Evolutionary conservation across 2,797 vertebrate genomes (phyloP).

Genomic region (Crotalus adamanteus): DNA sequence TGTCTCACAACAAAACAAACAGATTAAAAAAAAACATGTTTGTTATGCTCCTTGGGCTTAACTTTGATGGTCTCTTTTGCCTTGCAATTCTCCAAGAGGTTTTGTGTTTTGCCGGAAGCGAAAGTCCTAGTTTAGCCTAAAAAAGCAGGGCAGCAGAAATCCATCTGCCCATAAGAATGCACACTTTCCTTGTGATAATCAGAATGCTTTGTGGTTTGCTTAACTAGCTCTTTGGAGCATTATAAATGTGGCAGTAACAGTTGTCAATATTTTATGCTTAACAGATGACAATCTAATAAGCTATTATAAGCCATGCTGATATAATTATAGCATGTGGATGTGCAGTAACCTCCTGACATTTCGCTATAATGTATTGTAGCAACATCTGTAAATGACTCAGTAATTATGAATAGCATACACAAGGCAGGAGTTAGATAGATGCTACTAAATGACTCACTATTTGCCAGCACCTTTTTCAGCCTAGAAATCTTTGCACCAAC

Average conservation of each 20-base stretch:
- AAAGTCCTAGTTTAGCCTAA: not conserved
- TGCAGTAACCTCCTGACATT: constrained; percentile 49
- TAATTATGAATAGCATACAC: constrained; percentile 6
- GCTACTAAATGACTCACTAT: not conserved
- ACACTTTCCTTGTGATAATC: constrained; percentile 41
- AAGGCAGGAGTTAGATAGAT: not conserved
- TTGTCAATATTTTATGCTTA: constrained; percentile 59
- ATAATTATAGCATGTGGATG: constrained; percentile 47
- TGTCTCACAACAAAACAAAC: not conserved
- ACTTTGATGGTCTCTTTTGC: not conserved
- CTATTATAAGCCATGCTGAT: constrained; percentile 52
- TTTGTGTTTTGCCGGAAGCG: not conserved
- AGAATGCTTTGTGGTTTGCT: constrained; percentile 50
- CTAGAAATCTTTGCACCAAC: not conserved
- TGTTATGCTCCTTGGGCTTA: not conserved
- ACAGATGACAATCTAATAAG: constrained; percentile 61
- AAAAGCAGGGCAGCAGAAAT: constrained; percentile 7
- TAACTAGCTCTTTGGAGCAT: constrained; percentile 47
- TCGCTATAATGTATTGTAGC: constrained; percentile 36
- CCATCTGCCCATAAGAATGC: constrained; percentile 14
- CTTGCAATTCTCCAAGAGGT: not conserved
- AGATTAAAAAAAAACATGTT: not conserved
- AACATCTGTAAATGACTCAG: constrained; percentile 36
- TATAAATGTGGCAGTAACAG: constrained; percentile 54
- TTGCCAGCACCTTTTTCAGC: not conserved